Base-by-base conservation (phyloP, 2,797 vertebrate species). In the Notolabrus celidotus region DNA sequence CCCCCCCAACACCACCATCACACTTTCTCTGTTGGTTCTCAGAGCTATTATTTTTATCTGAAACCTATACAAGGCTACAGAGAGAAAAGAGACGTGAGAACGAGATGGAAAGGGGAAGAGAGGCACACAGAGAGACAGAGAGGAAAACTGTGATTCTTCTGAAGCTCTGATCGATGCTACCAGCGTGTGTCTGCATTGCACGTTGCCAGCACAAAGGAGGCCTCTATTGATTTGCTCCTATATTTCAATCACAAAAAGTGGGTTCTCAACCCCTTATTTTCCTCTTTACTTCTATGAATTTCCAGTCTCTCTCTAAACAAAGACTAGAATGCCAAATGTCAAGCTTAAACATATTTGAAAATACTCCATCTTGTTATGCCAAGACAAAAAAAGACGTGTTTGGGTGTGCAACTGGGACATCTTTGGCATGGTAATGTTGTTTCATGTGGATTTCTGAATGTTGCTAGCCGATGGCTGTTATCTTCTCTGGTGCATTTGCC, bases 31-130 rank as follows among this genome's bases (percentile, higher is more conserved):
- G 73, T 58, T 75, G 82, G 71, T 85, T 90, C 83, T 87, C 89
- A 82, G 77, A 82, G 90, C 82, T 86, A 91, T 89, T 90, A 89
- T 89, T 90, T 92, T 88, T 90, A 90, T 92, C 86, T 90, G 83
- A 86, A 89, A 85, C 74, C 79, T 85, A 82, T 82, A 85, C 46
- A 65, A 80, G 75, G 68, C 82, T 69, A 71, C 61, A 75, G 83
- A 84, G 83, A 78, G 77, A 83, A 73, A 71, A 54, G 47, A 80
- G 60, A 74, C 58, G 39, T 73, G 77, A 77, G 64, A 64, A 54
- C 23, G 58, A 54, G 61, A 67, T 54, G 6, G 52, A 64, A 59
- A 36, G 61, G 74, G 64, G 63, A 45, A 36, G 58, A 72, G 71
- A 67, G 29, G 64, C 68, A n/a, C 58, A 62, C 17, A 29, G 68